Percentiles rank a stretch among this genome's conserved stretches.
These are phyloP conservation scores for Drosophila auraria DNA, from an alignment of 1,140 invertebrate species.

Conservation along the genomic window DNA sequence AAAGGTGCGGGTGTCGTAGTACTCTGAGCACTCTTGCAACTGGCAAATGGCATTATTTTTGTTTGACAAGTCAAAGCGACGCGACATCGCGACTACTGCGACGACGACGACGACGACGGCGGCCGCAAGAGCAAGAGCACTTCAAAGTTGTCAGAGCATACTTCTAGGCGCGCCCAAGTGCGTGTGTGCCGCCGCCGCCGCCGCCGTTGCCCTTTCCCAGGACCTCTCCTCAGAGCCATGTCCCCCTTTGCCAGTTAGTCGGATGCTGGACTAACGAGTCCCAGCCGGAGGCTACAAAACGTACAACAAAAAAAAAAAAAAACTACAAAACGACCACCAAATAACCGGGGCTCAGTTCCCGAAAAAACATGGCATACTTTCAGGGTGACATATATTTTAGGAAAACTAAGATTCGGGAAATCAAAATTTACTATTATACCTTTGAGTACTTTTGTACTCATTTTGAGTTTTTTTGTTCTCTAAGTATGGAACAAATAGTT, in stretches of 20 bases:
- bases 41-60: constrained; percentile 77
- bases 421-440: no score
- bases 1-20: constrained; percentile 24
- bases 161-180: constrained; percentile 73
- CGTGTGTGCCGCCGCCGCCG: constrained; percentile 39
- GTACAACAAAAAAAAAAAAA: constrained; percentile 13
- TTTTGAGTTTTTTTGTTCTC: no score
- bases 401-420: background rate
- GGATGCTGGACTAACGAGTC: constrained; percentile 50
- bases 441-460: no score
- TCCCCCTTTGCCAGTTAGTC: constrained; percentile 16
- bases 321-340: background rate
- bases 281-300: constrained; percentile 41
- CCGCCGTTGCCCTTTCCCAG: background rate
- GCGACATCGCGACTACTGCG: constrained; percentile 52
- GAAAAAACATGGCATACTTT: constrained; percentile 3
- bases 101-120: constrained; percentile 9
- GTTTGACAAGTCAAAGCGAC: constrained; percentile 72
- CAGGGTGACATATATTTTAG: background rate
- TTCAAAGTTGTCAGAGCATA: constrained; percentile 77
- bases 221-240: background rate
- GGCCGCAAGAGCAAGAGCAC: constrained; percentile 63
- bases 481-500: no score
- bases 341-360: constrained; percentile 1
- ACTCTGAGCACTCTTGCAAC: constrained; percentile 52